Evolutionary conservation across 2,888 invertebrate genomes (phyloP).

Genomic region (Lepeophtheirus nordmannii): DNA sequence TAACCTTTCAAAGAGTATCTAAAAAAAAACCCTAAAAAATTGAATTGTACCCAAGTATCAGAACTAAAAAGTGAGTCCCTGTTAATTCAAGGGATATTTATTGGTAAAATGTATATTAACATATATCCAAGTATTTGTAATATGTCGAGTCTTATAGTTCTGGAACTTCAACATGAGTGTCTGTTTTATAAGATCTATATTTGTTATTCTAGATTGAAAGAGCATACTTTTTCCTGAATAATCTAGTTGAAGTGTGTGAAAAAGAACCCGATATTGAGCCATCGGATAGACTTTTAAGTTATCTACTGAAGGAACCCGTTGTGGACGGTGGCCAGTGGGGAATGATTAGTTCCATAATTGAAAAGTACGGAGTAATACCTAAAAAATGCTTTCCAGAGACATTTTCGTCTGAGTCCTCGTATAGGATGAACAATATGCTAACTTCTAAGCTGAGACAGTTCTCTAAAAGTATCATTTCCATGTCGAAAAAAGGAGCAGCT

Average conservation of each 20-base stretch:
- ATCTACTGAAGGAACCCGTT: constrained; percentile 62
- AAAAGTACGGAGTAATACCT: constrained; percentile 69
- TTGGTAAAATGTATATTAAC: too few species aligned
- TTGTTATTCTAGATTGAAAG: constrained; percentile 49
- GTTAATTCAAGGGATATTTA: too few species aligned
- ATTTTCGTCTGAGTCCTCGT: constrained; percentile 55
- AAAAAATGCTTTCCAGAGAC: constrained; percentile 74
- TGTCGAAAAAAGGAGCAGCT: constrained; percentile 45
- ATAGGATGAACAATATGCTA: constrained; percentile 58
- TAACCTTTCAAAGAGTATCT: too few species aligned
- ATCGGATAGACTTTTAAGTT: constrained; percentile 50
- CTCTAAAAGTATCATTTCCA: constrained; percentile 52
- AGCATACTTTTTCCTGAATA: constrained; percentile 67
- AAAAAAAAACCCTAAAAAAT: too few species aligned
- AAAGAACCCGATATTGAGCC: constrained; percentile 50
- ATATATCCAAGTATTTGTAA: too few species aligned
- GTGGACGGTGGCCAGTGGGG: constrained; percentile 84
- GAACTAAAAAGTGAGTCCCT: too few species aligned
- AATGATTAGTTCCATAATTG: constrained; percentile 67
- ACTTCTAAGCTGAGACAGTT: constrained; percentile 63
- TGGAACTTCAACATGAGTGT: too few species aligned
- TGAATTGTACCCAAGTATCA: too few species aligned
- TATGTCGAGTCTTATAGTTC: too few species aligned
- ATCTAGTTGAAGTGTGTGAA: constrained; percentile 59
- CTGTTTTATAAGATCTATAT: background rate